phyloP scores from a whole-genome alignment of 2,888 invertebrate species.

The Coronaproctus castanopsis region DNA sequence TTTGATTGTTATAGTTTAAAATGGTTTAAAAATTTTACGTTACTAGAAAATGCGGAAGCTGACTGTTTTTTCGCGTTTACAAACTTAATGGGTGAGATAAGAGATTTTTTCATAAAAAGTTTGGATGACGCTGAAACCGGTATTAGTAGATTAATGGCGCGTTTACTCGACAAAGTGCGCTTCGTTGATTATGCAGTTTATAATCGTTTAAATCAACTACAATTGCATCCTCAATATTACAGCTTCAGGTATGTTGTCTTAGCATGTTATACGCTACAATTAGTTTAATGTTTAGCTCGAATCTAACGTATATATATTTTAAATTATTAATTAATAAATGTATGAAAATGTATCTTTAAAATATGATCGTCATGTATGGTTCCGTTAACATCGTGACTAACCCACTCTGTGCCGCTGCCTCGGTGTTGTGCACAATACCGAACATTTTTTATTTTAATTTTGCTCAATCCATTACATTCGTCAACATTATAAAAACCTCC shows the following conservation, averaged over 20 bases:
- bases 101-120: constrained; percentile 91
- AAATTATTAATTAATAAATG: neutral
- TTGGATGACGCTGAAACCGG: constrained; percentile 84
- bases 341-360: no score
- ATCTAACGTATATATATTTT: constrained; percentile 1
- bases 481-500: no score
- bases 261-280: neutral
- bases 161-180: constrained; percentile 53
- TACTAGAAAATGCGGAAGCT: constrained; percentile 70
- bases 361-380: no score
- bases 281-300: neutral
- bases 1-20: no score
- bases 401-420: no score
- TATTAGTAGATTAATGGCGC: constrained; percentile 74
- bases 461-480: no score
- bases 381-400: no score
- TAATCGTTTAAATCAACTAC: constrained; percentile 55
- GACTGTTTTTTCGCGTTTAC: constrained; percentile 98
- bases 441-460: no score
- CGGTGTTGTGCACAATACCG: no score
- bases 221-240: constrained; percentile 85
- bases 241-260: constrained; percentile 65
- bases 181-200: constrained; percentile 56
- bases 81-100: constrained; percentile 89
- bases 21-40: neutral